Base-by-base conservation (phyloP, 1,140 invertebrate species). In the Schlechtendalia chinensis region DNA sequence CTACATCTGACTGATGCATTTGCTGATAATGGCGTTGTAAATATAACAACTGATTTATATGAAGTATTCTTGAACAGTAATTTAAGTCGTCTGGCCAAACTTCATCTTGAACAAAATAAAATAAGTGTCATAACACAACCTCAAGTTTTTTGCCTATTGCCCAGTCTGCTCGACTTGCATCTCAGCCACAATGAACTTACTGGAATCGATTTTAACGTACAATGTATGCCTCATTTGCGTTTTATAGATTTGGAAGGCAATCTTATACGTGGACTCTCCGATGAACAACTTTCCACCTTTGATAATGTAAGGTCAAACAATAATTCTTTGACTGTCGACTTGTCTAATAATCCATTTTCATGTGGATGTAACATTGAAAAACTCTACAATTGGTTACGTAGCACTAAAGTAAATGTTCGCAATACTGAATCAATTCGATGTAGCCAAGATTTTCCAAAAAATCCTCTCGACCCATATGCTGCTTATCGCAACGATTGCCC, bases 51-150 rank as follows among this genome's bases (percentile, higher is more conserved):
- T 29, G 88, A 89, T 74, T 84, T 92, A 61, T 90, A 90, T 56
- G 86, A 89, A 77, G 92, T 94, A 77, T 93, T 94, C 84, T 87
- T 90, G 0, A 90, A 91, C 56, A 92, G 91, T 81, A 90, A 91
- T 84, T 84, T 93, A 65, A 89, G 87, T 3, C 88, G 89, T 75
- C 84, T 94, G 80, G 88, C 89, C 81, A 93, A 93, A 83, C 84
- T 94, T 0, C 92, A 94, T 86, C 84, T 94, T 77, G 93, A 94
- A 84, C 91, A 93, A 84, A 94, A 94, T 84, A 90, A 93, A 85
- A 93, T 94, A 71, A 88, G 86, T 2, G 86, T 87, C 72, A 91
- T 93, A 82, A 87, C 87, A 79, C 90, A 93, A 84, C 85, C 86
- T 11, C 87, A 87, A 53, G 89, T 93, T 2, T 94, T 94, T 83